Evolutionary conservation across 2,797 vertebrate species (phyloP), one percentile per base, ranked within the genome.

Genomic region (Heterohyrax brucei): DNA sequence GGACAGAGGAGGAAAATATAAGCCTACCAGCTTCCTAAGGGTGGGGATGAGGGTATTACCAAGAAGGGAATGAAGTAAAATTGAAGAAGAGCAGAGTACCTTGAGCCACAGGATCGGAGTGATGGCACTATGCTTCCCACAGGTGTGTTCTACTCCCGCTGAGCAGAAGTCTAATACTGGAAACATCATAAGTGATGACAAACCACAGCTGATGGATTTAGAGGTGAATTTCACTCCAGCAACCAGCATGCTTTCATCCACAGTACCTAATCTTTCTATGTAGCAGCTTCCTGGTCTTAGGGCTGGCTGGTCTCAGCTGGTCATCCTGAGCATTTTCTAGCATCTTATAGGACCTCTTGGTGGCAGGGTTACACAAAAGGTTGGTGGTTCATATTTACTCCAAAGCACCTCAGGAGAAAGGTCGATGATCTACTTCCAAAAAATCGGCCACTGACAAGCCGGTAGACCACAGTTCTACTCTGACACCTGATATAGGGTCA

Each of bases 141-240:
- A 64, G 56, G 53, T 3, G 44, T 2, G 30, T 68, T 9, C 44
- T 46, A 10, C 48, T 87, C 62, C 66, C 61, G 80, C 73, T 21
- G 30, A 73, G 70, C 33, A 46, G 56, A 88, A 12, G 39, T 77
- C 87, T 53, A 66, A 14, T 30, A 7, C 24, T 30, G 19, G 50
- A 89, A 61, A 78, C 56, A 10, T 26, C 76, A 48, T 13, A 1
- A 2, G 1, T 5, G 46, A 53, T 1, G 7, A 75, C 66, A 79
- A 56, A 30, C 6, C 79, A 77, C 82, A 56, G 59, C 33, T 64
- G 53, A 80, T 30, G 44, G 78, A 66, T 28, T 66, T n/a, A n/a
- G 75, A 85, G 70, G n/a, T 81, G 72, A 56, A 62, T 91, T 95
- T 92, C 59, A 46, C 82, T 78, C 64, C n/a, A 10, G 39, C 50